phyloP scores from a whole-genome alignment of 1,140 invertebrate genomes.

The Drepana arcuata region DNA sequence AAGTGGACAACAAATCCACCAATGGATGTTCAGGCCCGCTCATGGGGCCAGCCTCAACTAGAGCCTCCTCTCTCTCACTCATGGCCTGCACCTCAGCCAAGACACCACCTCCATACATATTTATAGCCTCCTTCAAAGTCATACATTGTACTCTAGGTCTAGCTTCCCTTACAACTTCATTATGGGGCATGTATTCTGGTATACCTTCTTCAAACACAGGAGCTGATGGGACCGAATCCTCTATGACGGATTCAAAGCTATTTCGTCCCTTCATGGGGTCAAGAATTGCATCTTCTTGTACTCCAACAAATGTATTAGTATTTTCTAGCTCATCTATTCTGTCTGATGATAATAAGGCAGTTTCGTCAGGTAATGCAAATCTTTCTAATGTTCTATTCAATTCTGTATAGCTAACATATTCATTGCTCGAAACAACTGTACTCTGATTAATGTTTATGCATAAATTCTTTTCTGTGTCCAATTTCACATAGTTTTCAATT shows the following conservation, averaged over 20 bases:
- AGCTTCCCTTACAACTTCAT: conserved; percentile 7
- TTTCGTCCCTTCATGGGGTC: conserved; percentile 7
- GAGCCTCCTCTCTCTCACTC: conserved; percentile 46
- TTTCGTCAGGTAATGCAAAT: conserved; percentile 10
- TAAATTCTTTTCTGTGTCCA: no score
- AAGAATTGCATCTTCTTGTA: not conserved
- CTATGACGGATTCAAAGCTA: not conserved
- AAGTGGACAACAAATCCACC: conserved; percentile 50
- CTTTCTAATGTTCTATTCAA: conserved; percentile 14
- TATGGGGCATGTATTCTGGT: not conserved
- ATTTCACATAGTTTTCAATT: no score
- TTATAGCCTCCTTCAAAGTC: conserved; percentile 41
- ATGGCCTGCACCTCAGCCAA: conserved; percentile 39
- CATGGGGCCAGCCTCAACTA: conserved; percentile 41
- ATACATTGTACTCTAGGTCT: conserved; percentile 33
- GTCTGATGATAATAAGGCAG: no score
- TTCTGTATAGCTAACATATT: conserved; percentile 8
- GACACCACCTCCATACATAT: conserved; percentile 40
- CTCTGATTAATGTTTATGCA: no score
- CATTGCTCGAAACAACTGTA: no score
- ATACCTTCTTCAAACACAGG: conserved; percentile 33
- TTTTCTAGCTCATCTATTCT: not conserved
- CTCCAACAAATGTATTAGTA: conserved; percentile 1
- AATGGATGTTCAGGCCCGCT: conserved; percentile 50
- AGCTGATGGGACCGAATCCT: conserved; percentile 35